Evolutionary conservation across 2,888 invertebrate genomes (phyloP).

Genomic region (Melanargia galathea): DNA sequence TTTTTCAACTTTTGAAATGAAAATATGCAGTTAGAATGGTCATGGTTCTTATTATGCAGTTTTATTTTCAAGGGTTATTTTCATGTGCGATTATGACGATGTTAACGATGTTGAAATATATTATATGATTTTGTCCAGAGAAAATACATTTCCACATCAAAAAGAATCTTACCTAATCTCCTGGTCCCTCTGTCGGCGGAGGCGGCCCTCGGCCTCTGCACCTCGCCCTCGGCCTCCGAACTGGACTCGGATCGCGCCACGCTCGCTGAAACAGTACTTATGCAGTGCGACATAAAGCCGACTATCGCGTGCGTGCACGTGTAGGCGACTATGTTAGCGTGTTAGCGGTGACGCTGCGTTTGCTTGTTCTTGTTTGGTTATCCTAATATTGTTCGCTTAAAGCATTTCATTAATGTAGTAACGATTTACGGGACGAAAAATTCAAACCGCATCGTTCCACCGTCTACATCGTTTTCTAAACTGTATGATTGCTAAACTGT

Average conservation of each 20-base stretch:
- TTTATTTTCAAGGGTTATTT: not conserved
- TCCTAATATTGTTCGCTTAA: not conserved
- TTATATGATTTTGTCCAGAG: not conserved
- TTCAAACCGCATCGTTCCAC: no score
- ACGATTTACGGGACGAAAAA: no score
- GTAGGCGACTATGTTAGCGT: slow-evolving; percentile 29
- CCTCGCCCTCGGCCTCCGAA: slow-evolving; percentile 84
- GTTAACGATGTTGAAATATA: not conserved
- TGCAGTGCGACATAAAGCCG: slow-evolving; percentile 24
- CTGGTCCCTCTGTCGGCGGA: slow-evolving; percentile 81
- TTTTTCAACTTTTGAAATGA: not conserved
- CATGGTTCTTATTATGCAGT: not conserved
- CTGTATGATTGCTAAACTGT: no score
- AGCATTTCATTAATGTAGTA: not conserved
- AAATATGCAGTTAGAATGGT: not conserved
- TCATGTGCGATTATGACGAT: not conserved
- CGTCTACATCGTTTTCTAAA: no score
- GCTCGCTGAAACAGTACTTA: slow-evolving; percentile 77
- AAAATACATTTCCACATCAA: not conserved
- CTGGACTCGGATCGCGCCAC: slow-evolving; percentile 91
- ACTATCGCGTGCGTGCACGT: slow-evolving; percentile 25
- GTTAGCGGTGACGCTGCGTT: slow-evolving; percentile 3
- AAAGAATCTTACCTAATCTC: slow-evolving; percentile 57
- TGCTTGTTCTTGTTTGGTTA: not conserved
- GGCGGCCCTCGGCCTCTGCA: slow-evolving; percentile 85